Conservation (phyloP, 2,797 vertebrate genomes). For the Lates japonicus region DNA sequence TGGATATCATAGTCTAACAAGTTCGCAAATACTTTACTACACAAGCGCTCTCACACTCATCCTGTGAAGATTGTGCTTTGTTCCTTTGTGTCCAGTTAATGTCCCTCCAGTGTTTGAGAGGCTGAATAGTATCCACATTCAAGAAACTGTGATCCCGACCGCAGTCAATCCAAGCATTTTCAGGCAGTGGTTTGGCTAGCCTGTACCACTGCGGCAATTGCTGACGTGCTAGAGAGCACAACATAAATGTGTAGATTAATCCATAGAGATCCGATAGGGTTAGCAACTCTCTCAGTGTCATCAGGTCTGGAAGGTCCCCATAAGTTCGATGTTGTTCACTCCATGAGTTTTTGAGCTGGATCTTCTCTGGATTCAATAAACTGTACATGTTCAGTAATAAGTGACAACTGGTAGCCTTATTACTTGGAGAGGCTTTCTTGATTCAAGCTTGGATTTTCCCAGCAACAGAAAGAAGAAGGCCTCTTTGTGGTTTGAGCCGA, state of each 20-base stretch:
- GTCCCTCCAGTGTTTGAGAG: not conserved
- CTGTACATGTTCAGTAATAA: conserved; percentile 11
- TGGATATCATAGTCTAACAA: not conserved
- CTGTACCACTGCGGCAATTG: not conserved
- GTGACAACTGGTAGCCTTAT: conserved; percentile 11
- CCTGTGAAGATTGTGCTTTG: not conserved
- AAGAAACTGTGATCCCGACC: not conserved
- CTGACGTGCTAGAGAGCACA: not conserved
- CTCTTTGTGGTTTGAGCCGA: conserved; percentile 22
- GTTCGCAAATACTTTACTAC: not conserved
- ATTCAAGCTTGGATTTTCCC: conserved; percentile 16
- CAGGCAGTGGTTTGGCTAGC: not conserved
- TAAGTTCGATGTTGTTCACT: not conserved
- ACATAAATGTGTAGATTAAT: not conserved
- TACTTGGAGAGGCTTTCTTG: conserved; percentile 4
- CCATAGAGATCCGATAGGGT: not conserved
- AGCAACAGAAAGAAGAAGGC: conserved; percentile 28
- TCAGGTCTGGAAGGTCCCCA: not conserved
- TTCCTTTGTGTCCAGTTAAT: not conserved
- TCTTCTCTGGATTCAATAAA: conserved; percentile 9
- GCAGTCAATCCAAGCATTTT: not conserved
- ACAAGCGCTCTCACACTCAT: not conserved
- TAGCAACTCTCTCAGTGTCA: not conserved
- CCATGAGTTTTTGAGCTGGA: not conserved
- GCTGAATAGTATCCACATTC: not conserved